Percentiles rank a stretch among this genome's conserved stretches.
Conservation (phyloP, 2,797 vertebrate species). For the Triplophysa yarkandensis region DNA sequence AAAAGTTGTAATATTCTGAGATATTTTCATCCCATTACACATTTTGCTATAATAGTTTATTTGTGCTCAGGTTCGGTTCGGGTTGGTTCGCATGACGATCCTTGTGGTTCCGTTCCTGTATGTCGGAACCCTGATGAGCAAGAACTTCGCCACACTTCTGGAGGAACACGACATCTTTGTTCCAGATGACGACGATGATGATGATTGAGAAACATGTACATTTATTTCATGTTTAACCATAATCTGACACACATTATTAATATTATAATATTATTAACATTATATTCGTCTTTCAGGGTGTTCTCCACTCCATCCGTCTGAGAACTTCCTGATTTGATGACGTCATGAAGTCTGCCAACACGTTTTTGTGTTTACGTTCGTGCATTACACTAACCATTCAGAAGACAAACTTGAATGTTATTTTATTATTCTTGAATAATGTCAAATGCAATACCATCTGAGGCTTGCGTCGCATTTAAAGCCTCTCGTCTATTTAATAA, state of each 20-base stretch:
- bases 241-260: too few relatives aligned
- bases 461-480: constrained; percentile 42
- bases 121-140: constrained; percentile 93
- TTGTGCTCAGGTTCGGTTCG: constrained; percentile 85
- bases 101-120: constrained; percentile 95
- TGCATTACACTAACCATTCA: constrained; percentile 8
- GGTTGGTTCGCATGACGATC: constrained; percentile 85
- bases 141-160: constrained; percentile 91
- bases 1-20: too few relatives aligned
- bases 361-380: constrained; percentile 31
- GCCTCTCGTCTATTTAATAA: constrained; percentile 42
- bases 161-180: constrained; percentile 99
- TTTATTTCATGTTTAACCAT: too few relatives aligned
- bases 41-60: not conserved
- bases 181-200: constrained; percentile 93
- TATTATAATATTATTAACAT: too few relatives aligned
- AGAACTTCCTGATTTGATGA: constrained; percentile 25
- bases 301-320: not conserved
- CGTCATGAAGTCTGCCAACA: constrained; percentile 14
- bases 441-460: constrained; percentile 51
- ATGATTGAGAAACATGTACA: constrained; percentile 77
- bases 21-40: not conserved
- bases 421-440: constrained; percentile 4
- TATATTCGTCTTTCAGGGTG: not conserved
- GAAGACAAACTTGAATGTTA: constrained; percentile 21